These are phyloP conservation scores for Carassius auratus DNA, from an alignment of 2,113 vertebrate genomes.

Conservation along the genomic window DNA sequence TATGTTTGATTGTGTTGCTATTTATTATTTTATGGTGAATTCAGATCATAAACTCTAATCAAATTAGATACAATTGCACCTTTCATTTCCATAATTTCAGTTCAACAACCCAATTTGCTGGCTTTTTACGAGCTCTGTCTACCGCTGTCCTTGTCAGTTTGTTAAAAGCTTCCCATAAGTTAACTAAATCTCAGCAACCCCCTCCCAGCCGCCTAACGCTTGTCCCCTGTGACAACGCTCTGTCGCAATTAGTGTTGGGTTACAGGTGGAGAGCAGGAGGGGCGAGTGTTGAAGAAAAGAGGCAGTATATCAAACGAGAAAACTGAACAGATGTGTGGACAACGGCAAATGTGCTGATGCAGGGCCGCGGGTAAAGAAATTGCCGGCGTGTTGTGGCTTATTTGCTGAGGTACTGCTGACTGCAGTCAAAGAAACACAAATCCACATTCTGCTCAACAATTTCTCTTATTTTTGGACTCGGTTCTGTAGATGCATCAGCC, in stretches of 20 bases:
- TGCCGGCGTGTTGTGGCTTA: not conserved
- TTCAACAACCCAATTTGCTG: not conserved
- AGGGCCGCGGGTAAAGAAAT: not conserved
- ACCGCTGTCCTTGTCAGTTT: not conserved
- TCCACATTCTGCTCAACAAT: not conserved
- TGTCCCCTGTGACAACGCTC: slow-evolving; percentile 58
- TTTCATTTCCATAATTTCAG: slow-evolving; percentile 45
- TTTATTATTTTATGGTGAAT: slow-evolving; percentile 43
- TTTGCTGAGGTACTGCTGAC: slow-evolving; percentile 29
- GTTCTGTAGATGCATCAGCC: slow-evolving; percentile 21
- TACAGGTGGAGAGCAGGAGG: slow-evolving; percentile 53
- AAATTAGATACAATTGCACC: slow-evolving; percentile 46
- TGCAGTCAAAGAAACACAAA: slow-evolving; percentile 30
- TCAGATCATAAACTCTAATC: slow-evolving; percentile 36
- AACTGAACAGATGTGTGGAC: slow-evolving; percentile 21
- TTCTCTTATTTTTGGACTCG: slow-evolving; percentile 23
- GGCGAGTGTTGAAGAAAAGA: slow-evolving; percentile 37
- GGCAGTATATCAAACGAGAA: slow-evolving; percentile 31
- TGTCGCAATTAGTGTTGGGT: slow-evolving; percentile 62
- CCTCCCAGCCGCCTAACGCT: slow-evolving; percentile 34
- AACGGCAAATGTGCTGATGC: slow-evolving; percentile 7
- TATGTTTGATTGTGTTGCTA: slow-evolving; percentile 8
- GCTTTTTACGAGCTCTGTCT: slow-evolving; percentile 4
- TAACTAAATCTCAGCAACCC: slow-evolving; percentile 63
- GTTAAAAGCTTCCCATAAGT: slow-evolving; percentile 60